These are phyloP conservation scores for Sturnira hondurensis DNA, from an alignment of 2,113 vertebrate genomes.

Conservation along the genomic window DNA sequence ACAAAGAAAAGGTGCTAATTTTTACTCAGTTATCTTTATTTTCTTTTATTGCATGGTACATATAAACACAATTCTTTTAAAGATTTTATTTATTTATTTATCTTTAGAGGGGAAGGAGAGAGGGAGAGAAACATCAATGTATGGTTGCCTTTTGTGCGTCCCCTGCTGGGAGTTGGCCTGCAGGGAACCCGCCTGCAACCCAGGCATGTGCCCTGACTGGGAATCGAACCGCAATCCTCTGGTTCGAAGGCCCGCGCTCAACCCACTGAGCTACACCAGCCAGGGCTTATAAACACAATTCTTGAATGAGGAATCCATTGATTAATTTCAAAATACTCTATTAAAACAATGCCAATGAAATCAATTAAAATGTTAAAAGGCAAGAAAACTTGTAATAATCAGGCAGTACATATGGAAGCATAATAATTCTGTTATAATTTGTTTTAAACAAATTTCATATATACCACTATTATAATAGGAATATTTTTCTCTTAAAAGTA, in stretches of 20 bases:
- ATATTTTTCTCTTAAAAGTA: conserved; percentile 6
- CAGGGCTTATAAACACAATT: neutral
- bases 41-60: neutral
- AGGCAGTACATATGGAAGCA: neutral
- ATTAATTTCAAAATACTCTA: conserved; percentile 37
- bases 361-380: neutral
- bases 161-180: no score
- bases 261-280: no score
- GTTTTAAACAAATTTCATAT: neutral
- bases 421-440: neutral
- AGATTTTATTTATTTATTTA: no score
- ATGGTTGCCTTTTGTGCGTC: no score
- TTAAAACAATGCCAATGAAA: neutral
- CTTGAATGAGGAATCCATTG: neutral
- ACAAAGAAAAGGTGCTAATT: conserved; percentile 8
- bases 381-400: neutral
- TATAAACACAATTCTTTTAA: neutral
- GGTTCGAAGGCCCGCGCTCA: no score
- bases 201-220: no score
- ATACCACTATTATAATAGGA: neutral
- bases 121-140: no score
- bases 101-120: no score
- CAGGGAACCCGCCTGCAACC: no score
- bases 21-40: neutral
- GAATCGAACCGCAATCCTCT: no score